Conservation (phyloP, 2,797 vertebrate genomes). For the Platyrinchus mystaceus region DNA sequence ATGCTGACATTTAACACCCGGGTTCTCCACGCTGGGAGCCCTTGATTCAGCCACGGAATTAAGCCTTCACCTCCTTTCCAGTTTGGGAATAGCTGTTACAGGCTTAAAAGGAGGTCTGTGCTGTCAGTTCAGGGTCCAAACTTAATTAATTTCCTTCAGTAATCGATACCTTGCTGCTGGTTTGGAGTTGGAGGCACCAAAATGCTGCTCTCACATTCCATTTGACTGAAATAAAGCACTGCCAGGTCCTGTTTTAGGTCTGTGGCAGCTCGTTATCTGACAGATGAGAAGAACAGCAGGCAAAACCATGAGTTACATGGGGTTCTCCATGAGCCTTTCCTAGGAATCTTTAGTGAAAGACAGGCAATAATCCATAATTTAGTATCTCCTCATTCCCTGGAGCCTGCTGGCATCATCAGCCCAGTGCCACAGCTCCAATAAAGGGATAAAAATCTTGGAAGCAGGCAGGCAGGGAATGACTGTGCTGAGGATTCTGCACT, state of each 20-base stretch:
- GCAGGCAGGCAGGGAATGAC: not conserved
- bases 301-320: not conserved
- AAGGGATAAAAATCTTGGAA: not conserved
- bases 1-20: not conserved
- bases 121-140: not conserved
- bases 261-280: not conserved
- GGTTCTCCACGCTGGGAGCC: not conserved
- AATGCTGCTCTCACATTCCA: not conserved
- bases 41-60: not conserved
- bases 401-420: not conserved
- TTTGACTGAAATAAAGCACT: not conserved
- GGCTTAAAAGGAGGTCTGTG: not conserved
- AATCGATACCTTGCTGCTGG: not conserved
- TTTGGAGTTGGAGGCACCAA: not conserved
- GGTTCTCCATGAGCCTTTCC: not conserved
- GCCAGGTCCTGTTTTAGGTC: not conserved
- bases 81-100: not conserved
- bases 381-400: not conserved
- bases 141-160: not conserved
- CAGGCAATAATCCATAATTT: not conserved
- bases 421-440: not conserved
- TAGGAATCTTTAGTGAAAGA: not conserved
- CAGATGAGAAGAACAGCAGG: not conserved
- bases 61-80: slow-evolving; percentile 2
- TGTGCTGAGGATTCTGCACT: not conserved